A percentile compares a stretch with the other conserved stretches of the same genome.
Evolutionary conservation across 2,797 vertebrate genomes (phyloP).

Genomic region (Australoheros facetus): DNA sequence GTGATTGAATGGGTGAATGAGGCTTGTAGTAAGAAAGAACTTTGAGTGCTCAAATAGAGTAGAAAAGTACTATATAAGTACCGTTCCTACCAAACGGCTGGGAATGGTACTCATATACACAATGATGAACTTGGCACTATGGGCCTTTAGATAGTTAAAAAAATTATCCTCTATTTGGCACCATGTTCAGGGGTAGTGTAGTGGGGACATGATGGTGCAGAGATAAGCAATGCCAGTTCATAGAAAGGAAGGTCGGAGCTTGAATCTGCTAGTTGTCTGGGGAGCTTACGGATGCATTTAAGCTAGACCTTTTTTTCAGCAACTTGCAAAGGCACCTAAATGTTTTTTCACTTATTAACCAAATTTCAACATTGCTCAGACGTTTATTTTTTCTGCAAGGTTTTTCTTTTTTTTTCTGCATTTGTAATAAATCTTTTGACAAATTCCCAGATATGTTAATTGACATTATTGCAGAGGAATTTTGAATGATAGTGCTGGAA

Average conservation of each 20-base stretch:
- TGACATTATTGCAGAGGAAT: not conserved
- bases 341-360: not conserved
- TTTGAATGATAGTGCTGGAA: not conserved
- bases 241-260: not conserved
- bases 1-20: not conserved
- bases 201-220: not conserved
- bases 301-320: rapidly evolving
- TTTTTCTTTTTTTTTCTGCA: not conserved
- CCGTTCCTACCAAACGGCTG: not conserved
- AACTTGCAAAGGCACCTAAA: not conserved
- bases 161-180: too few species aligned
- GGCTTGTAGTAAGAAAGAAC: not conserved
- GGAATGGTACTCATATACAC: not conserved
- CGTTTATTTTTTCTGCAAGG: not conserved
- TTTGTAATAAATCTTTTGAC: too few species aligned
- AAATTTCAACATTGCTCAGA: not conserved
- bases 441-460: too few species aligned
- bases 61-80: not conserved
- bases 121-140: not conserved
- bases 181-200: too few species aligned
- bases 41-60: not conserved
- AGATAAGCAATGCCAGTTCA: not conserved
- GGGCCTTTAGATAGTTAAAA: not conserved
- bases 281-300: not conserved
- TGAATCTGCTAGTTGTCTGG: not conserved